A percentile compares a stretch with the other conserved stretches of the same genome.
Evolutionary conservation across 1,140 invertebrate species (phyloP).

Genomic region (Pachypeltis micranthus): DNA sequence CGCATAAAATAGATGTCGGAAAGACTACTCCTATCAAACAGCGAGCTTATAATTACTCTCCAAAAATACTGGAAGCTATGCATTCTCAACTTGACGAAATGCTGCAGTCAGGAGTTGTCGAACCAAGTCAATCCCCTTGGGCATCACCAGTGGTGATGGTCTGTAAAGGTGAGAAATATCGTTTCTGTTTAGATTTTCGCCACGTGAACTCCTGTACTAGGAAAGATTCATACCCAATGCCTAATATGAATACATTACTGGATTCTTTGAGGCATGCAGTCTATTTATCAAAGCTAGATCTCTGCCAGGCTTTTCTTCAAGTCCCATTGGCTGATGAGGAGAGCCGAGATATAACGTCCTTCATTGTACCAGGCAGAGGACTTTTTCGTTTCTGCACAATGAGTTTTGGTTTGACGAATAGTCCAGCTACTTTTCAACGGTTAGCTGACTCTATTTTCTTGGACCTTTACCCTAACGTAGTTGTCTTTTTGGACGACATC

Average conservation of each 20-base stretch:
- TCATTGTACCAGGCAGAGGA: background rate
- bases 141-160: slow-evolving; percentile 28
- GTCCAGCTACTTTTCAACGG: slow-evolving; percentile 31
- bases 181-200: slow-evolving; percentile 26
- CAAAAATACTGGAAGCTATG: slow-evolving; percentile 21
- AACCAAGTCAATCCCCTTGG: slow-evolving; percentile 28
- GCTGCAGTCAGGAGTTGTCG: slow-evolving; percentile 27
- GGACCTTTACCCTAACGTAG: slow-evolving; percentile 28
- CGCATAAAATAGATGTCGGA: slow-evolving; percentile 30
- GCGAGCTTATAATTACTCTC: slow-evolving; percentile 27
- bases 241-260: background rate
- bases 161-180: slow-evolving; percentile 24
- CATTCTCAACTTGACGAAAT: slow-evolving; percentile 29
- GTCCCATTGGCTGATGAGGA: no score
- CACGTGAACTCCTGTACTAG: slow-evolving; percentile 19
- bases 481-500: slow-evolving; percentile 32
- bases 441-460: slow-evolving; percentile 32
- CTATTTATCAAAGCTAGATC: no score
- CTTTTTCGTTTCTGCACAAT: no score
- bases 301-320: no score
- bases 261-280: slow-evolving; percentile 27
- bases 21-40: slow-evolving; percentile 29
- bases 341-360: background rate
- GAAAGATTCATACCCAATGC: slow-evolving; percentile 23
- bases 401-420: no score